Conservation (phyloP, 2,888 invertebrate species). For the Amblyjoppa fuscipennis region DNA sequence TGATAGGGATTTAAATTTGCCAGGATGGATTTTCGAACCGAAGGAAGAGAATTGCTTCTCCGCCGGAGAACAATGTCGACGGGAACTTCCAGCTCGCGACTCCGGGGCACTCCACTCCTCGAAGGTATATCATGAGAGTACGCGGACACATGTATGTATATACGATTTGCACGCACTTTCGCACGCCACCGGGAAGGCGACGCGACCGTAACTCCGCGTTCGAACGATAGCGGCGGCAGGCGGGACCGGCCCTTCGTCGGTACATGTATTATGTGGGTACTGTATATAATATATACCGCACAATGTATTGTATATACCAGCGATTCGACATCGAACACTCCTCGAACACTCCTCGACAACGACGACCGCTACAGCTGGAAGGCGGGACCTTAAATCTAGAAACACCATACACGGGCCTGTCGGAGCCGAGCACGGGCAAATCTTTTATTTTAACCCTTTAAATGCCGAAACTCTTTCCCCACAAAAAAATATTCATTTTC, state of each 20-base stretch:
- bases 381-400: conserved; percentile 50
- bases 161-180: conserved; percentile 59
- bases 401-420: neutral
- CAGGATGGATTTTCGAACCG: neutral
- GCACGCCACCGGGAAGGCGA: conserved; percentile 57
- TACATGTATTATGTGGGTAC: conserved; percentile 32
- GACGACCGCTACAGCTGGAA: conserved; percentile 43
- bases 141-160: neutral
- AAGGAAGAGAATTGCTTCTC: neutral
- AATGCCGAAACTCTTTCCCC: neutral
- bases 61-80: conserved; percentile 10
- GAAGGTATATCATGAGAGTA: conserved; percentile 15
- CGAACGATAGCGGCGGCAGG: conserved; percentile 59
- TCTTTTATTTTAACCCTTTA: neutral
- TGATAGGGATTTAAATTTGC: neutral
- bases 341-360: conserved; percentile 38
- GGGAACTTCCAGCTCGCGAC: neutral
- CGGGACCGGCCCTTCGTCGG: conserved; percentile 42
- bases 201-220: conserved; percentile 56
- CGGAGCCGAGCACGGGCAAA: neutral
- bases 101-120: conserved; percentile 3
- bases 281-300: conserved; percentile 22
- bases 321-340: conserved; percentile 63
- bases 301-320: conserved; percentile 51
- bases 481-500: neutral